A percentile compares a stretch with the other conserved stretches of the same genome.
These are phyloP conservation scores for Cirrhinus molitorella DNA, from an alignment of 2,797 vertebrate species.

Conservation along the genomic window DNA sequence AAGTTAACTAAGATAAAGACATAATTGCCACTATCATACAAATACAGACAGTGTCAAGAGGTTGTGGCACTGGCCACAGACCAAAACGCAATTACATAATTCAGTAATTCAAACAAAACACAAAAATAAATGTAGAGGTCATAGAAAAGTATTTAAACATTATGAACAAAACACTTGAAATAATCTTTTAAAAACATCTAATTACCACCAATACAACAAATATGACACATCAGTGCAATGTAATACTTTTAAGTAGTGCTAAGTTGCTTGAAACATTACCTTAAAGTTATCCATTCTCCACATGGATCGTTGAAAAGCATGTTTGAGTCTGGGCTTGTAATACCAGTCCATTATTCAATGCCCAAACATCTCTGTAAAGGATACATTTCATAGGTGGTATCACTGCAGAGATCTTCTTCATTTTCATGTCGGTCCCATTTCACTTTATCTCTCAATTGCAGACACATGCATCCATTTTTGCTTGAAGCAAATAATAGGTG, in stretches of 20 bases:
- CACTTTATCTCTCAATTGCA: background rate
- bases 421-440: background rate
- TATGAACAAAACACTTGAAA: background rate
- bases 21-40: constrained; percentile 5
- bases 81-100: background rate
- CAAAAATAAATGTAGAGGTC: background rate
- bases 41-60: constrained; percentile 3
- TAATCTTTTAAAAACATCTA: background rate
- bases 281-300: background rate
- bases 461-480: background rate
- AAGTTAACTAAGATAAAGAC: background rate
- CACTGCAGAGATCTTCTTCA: background rate
- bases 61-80: background rate
- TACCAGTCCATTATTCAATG: constrained; percentile 17
- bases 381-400: constrained; percentile 19
- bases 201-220: background rate
- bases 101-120: background rate
- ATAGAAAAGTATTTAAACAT: background rate
- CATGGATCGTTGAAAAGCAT: background rate
- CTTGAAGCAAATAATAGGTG: background rate
- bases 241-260: background rate
- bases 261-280: constrained; percentile 33
- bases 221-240: background rate
- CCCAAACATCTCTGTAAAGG: constrained; percentile 2
- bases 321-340: constrained; percentile 33